Conservation (phyloP, 2,113 vertebrate species). For the Zeus faber region DNA sequence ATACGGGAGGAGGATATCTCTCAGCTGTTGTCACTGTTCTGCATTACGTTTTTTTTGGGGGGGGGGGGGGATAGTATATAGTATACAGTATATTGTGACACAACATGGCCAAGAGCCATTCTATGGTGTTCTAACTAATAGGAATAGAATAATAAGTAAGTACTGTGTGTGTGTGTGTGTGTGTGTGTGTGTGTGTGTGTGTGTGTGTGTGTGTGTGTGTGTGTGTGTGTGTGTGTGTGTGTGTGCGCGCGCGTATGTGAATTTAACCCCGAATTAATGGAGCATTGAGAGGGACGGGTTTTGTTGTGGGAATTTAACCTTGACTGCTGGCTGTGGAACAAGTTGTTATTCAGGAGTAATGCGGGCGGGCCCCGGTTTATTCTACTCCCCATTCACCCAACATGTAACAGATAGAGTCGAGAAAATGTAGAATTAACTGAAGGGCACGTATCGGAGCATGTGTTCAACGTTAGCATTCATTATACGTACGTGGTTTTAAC, state of each 20-base stretch:
- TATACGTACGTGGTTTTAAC: constrained; percentile 57
- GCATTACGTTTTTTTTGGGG: neutral
- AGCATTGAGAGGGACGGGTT: too few species aligned
- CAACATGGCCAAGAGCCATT: neutral
- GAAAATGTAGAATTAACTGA: neutral
- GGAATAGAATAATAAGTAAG: neutral
- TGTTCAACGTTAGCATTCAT: neutral
- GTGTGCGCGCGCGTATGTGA: neutral
- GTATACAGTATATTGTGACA: too few species aligned
- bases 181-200: neutral
- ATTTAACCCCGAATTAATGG: neutral
- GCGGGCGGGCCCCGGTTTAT: too few species aligned
- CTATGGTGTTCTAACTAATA: neutral
- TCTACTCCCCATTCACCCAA: too few species aligned
- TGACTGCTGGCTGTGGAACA: too few species aligned
- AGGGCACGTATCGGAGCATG: neutral
- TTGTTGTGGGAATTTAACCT: too few species aligned
- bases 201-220: constrained; percentile 4
- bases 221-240: neutral
- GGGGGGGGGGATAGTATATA: neutral
- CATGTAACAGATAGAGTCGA: neutral
- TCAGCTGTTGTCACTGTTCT: constrained; percentile 17
- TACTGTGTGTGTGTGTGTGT: constrained; percentile 3
- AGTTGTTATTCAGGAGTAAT: too few species aligned
- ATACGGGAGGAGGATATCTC: neutral